These are phyloP conservation scores for Calliopsis andreniformis DNA, from an alignment of 1,140 invertebrate species.

Conservation along the genomic window DNA sequence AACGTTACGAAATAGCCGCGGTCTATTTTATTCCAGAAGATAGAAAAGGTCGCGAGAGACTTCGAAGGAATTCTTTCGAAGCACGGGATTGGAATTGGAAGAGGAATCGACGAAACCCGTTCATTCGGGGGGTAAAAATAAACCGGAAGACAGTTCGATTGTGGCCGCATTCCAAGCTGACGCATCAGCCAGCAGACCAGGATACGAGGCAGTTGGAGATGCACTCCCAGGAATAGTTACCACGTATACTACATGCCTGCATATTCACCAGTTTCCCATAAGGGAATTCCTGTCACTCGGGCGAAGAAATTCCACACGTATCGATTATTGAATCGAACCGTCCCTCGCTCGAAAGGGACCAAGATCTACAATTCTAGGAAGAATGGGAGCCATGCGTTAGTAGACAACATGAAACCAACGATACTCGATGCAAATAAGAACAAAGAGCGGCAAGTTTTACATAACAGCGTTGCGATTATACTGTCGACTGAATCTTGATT, in stretches of 20 bases:
- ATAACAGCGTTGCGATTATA: background rate
- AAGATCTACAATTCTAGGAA: background rate
- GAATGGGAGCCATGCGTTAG: too few relatives aligned
- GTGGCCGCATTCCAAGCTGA: conserved; percentile 37
- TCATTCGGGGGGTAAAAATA: conserved; percentile 16
- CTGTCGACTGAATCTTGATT: conserved; percentile 4
- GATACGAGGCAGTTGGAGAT: conserved; percentile 47
- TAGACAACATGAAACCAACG: too few relatives aligned
- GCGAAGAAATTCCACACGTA: conserved; percentile 35
- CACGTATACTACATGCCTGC: conserved; percentile 44
- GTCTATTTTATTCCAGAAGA: too few relatives aligned
- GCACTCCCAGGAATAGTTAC: conserved; percentile 41
- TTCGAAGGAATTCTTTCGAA: background rate
- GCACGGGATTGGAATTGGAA: conserved; percentile 27
- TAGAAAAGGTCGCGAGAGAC: background rate
- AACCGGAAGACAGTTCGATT: conserved; percentile 39
- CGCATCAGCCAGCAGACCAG: conserved; percentile 18
- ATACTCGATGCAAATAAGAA: background rate
- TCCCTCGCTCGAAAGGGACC: background rate
- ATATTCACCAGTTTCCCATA: conserved; percentile 47
- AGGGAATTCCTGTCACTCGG: conserved; percentile 50
- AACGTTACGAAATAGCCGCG: background rate
- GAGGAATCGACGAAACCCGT: conserved; percentile 4
- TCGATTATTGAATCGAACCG: conserved; percentile 30
- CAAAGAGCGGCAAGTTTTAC: background rate